Evolutionary conservation across 2,888 invertebrate genomes (phyloP).

Genomic region (Hemicrepidius hirtus): DNA sequence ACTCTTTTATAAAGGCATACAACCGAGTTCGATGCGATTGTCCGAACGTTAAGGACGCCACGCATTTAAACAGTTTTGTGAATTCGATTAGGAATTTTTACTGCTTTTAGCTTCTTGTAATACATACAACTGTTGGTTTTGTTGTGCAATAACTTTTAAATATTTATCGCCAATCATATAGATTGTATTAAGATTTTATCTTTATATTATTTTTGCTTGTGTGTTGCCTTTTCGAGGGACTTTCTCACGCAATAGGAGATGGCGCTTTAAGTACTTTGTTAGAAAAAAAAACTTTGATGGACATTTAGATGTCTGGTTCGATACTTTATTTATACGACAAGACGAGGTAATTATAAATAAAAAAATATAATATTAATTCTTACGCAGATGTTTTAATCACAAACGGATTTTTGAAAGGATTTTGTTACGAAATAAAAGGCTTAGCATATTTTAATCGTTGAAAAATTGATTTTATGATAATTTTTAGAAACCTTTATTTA

Average conservation of each 20-base stretch:
- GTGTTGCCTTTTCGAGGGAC: constrained; percentile 10
- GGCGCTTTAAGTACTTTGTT: constrained; percentile 17
- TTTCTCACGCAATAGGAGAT: constrained; percentile 46
- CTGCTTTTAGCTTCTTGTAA: constrained; percentile 23
- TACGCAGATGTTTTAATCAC: constrained; percentile 11
- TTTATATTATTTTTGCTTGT: constrained; percentile 45
- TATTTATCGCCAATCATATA: constrained; percentile 53
- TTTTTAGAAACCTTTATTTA: no score
- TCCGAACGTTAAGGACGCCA: constrained; percentile 9
- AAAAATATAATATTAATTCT: neutral
- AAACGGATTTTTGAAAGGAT: no score
- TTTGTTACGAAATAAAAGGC: no score
- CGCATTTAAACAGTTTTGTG: constrained; percentile 34
- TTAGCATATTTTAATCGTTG: no score
- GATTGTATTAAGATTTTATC: constrained; percentile 53
- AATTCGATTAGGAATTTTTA: constrained; percentile 50
- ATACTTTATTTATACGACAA: constrained; percentile 23
- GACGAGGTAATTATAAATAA: constrained; percentile 7
- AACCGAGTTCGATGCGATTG: constrained; percentile 38
- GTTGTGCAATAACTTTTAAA: constrained; percentile 43
- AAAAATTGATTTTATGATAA: no score
- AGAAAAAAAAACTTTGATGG: constrained; percentile 30
- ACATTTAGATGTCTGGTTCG: constrained; percentile 34
- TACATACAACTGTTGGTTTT: constrained; percentile 9
- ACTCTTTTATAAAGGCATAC: constrained; percentile 35